Conservation (phyloP, 2,888 invertebrate species). For the Eledone cirrhosa region DNA sequence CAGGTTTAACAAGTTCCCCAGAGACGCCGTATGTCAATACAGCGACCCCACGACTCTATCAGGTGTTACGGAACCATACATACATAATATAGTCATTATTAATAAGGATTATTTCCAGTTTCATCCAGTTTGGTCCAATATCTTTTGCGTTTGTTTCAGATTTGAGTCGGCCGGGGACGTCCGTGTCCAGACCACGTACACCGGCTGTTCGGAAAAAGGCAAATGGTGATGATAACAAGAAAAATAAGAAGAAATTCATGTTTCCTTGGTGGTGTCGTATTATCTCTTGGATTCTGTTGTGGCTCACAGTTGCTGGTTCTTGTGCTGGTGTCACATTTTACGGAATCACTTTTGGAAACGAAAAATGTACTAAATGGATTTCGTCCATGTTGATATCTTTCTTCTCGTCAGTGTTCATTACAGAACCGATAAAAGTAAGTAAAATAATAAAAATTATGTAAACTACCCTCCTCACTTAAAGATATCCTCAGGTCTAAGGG, state of each 20-base stretch:
- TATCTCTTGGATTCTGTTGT: conserved; percentile 68
- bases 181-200: conserved; percentile 42
- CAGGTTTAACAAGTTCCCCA: too few relatives aligned
- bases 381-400: conserved; percentile 68
- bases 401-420: conserved; percentile 68
- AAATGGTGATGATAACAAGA: conserved; percentile 27
- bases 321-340: conserved; percentile 68
- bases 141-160: background rate
- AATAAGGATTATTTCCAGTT: too few relatives aligned
- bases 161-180: conserved; percentile 35
- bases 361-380: conserved; percentile 68
- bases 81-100: too few relatives aligned
- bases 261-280: conserved; percentile 64
- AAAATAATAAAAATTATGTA: background rate
- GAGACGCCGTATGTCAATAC: too few relatives aligned
- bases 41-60: too few relatives aligned
- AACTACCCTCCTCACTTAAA: too few relatives aligned
- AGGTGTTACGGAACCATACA: too few relatives aligned
- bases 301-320: conserved; percentile 61
- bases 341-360: conserved; percentile 68
- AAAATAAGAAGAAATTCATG: conserved; percentile 56
- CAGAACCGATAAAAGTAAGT: conserved; percentile 69
- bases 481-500: too few relatives aligned
- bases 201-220: conserved; percentile 34
- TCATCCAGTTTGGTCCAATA: too few relatives aligned